Base-by-base conservation (phyloP, 2,797 vertebrate genomes). In the Phoeniculus purpureus region DNA sequence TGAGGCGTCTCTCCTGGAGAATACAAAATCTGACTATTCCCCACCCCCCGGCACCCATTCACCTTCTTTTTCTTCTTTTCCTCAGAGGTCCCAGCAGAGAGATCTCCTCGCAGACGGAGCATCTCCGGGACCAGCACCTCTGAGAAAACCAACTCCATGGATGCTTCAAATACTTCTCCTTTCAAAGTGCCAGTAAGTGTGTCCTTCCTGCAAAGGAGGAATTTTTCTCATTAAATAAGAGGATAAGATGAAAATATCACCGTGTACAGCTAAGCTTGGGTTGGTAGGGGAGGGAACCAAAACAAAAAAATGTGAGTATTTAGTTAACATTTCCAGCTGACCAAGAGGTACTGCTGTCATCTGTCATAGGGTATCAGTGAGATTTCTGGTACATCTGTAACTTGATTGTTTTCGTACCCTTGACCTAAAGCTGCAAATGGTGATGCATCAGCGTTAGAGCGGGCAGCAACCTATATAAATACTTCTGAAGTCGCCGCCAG, bases 121-220 rank as follows among this genome's bases (percentile, higher is more conserved):
- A 98, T 99, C 96, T 99, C 99, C 1, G 99, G 99, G 81, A 97
- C 98, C 96, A 98, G 98, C 92, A 98, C 98, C 45, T 98, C 99
- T 19, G 99, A 99, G 95, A 99, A 99, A 96, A 98, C 97, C 94
- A 97, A 95, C 81, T 95, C 98, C 27, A 97, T 98, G 89, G 99
- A 99, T 77, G 98, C 97, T 67, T 97, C 98, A 2, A 99, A 97
- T 96, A 98, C 98, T 16, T 99, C 99, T 62, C 99, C 99, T 32
- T 99, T 99, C 96, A 99, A 98, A 98, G 99, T 99, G 47, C 98
- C 98, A 87, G 99, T 99, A 97, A 98, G 98, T 97, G 25, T 61
- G 68, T 87, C 32, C 76, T 75, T 85, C 64, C 85, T 90, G 72
- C 75, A 26, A 27, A 56, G 71, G 65, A 78, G 12, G 58, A 55